phyloP scores from a whole-genome alignment of 2,113 vertebrate genomes.

The Peromyscus maniculatus region DNA sequence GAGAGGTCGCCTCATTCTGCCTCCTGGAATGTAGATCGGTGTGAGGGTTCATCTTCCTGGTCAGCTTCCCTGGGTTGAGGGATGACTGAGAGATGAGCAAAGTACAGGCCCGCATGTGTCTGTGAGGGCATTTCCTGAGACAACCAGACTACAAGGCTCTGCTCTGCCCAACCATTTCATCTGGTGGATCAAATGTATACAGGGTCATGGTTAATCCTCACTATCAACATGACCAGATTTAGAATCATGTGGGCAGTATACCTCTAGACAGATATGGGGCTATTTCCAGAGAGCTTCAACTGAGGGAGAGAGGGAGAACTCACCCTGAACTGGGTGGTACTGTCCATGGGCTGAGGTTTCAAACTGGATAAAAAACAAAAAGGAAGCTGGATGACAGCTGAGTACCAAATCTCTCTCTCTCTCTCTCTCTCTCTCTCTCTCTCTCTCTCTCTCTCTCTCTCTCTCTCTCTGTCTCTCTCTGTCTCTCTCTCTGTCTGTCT shows the following conservation, averaged over 20 bases:
- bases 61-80: neutral
- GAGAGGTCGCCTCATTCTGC: neutral
- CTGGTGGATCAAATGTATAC: neutral
- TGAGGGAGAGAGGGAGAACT: neutral
- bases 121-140: neutral
- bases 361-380: neutral
- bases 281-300: neutral
- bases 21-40: neutral
- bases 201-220: neutral
- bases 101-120: neutral
- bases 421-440: neutral
- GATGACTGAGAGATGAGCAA: neutral
- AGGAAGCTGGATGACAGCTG: neutral
- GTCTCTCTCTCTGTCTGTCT: neutral
- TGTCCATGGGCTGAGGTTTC: neutral
- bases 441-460: rapidly evolving
- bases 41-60: neutral
- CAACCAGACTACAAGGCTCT: neutral
- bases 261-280: neutral
- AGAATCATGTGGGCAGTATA: neutral
- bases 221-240: neutral
- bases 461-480: neutral
- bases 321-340: neutral
- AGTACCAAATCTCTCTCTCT: neutral
- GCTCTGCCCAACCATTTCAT: neutral